Evolutionary conservation across 2,797 vertebrate species (phyloP).

Genomic region (Acropternis orthonyx): DNA sequence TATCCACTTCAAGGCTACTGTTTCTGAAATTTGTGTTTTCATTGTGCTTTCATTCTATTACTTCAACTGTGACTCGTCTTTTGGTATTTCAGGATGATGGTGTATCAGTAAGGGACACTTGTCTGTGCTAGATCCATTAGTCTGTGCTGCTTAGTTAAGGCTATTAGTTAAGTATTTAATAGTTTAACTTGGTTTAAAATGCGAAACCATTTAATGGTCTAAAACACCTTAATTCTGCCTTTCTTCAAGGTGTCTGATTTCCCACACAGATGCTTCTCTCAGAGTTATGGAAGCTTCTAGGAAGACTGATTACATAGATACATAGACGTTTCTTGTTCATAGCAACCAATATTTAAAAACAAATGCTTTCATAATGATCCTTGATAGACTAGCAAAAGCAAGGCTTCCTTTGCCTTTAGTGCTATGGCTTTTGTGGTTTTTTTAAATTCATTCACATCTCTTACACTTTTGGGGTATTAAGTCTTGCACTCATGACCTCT

Average conservation of each 20-base stretch:
- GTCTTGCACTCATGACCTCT: neutral
- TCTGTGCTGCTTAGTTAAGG: neutral
- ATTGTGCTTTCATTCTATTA: neutral
- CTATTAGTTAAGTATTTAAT: neutral
- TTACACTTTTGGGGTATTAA: neutral
- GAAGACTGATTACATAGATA: neutral
- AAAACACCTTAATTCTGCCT: neutral
- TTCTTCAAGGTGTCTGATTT: neutral
- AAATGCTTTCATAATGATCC: neutral
- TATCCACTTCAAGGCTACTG: neutral
- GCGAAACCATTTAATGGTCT: neutral
- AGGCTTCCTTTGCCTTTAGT: neutral
- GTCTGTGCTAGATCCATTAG: neutral
- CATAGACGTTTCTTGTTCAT: neutral
- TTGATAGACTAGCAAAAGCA: neutral
- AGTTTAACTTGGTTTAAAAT: neutral
- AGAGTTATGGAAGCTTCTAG: neutral
- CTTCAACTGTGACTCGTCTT: neutral
- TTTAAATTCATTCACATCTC: neutral
- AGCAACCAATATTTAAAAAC: neutral
- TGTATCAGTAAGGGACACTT: neutral
- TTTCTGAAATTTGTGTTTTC: neutral
- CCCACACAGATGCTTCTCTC: accelerated
- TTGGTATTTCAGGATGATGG: neutral
- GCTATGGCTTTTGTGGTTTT: neutral